A percentile compares a stretch with the other conserved stretches of the same genome.
Conservation (phyloP, 2,888 invertebrate genomes). For the Brassicogethes aeneus region DNA sequence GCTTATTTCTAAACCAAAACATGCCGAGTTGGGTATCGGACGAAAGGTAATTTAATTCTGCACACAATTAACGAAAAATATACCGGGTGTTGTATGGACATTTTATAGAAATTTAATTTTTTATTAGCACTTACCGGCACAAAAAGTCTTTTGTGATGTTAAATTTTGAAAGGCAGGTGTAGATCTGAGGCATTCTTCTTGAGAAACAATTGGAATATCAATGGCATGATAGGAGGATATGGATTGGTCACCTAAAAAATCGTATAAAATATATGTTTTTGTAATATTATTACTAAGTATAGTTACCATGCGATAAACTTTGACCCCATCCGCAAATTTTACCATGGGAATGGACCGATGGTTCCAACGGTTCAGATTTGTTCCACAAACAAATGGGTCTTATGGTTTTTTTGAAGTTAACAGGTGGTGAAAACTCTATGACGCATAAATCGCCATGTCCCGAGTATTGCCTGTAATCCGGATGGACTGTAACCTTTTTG, state of each 20-base stretch:
- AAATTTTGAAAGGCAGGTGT: slow-evolving; percentile 33
- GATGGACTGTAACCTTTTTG: slow-evolving; percentile 22
- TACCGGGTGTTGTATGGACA: not conserved
- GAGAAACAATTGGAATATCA: slow-evolving; percentile 47
- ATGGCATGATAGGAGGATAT: slow-evolving; percentile 45
- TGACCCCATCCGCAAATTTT: slow-evolving; percentile 51
- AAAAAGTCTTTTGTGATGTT: slow-evolving; percentile 43
- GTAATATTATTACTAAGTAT: no score
- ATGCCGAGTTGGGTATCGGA: no score
- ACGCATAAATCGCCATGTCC: slow-evolving; percentile 1
- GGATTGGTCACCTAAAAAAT: slow-evolving; percentile 40
- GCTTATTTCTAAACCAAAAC: no score
- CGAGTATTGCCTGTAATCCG: slow-evolving; percentile 22
- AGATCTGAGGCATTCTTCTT: slow-evolving; percentile 48
- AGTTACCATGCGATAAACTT: not conserved
- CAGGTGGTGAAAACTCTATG: slow-evolving; percentile 20
- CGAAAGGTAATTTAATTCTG: no score
- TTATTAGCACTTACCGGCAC: slow-evolving; percentile 35
- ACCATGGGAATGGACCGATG: slow-evolving; percentile 40
- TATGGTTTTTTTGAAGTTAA: slow-evolving; percentile 38
- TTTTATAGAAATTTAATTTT: not conserved
- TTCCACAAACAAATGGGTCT: slow-evolving; percentile 49
- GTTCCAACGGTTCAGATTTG: slow-evolving; percentile 26
- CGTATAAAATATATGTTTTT: no score
- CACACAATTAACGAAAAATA: no score